A percentile compares a stretch with the other conserved stretches of the same genome.
Evolutionary conservation across 2,888 invertebrate species (phyloP).

Genomic region (Ophion costatus): DNA sequence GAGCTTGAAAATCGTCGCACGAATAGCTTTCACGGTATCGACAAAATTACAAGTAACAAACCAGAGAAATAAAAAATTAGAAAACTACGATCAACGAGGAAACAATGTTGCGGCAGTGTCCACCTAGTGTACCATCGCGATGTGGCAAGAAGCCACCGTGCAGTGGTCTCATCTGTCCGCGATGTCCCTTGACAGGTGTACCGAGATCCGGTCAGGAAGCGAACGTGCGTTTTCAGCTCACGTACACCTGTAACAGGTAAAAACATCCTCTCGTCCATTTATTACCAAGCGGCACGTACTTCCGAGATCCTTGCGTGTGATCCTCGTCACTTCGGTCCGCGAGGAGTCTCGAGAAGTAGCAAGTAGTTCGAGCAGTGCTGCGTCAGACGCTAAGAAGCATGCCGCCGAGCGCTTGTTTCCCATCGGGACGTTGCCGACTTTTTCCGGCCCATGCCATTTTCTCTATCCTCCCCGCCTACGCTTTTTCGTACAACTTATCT

Average conservation of each 20-base stretch:
- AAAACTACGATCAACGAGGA: not conserved
- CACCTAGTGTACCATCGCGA: conserved; percentile 68
- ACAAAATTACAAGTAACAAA: not conserved
- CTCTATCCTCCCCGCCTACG: not conserved
- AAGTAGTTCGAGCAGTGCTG: not conserved
- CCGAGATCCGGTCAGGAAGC: conserved; percentile 62
- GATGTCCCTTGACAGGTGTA: conserved; percentile 66
- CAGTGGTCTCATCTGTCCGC: conserved; percentile 64
- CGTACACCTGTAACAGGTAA: conserved; percentile 74
- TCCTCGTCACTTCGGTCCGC: not conserved
- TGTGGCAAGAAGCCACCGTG: conserved; percentile 65
- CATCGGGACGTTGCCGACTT: conserved; percentile 27
- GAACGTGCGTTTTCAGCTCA: conserved; percentile 71
- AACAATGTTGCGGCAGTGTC: conserved; percentile 62
- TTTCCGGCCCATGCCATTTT: conserved; percentile 23
- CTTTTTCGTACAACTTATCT: not conserved
- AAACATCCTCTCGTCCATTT: conserved; percentile 27
- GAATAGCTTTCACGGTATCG: not conserved
- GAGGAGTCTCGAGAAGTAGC: not conserved
- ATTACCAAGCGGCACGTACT: conserved; percentile 38
- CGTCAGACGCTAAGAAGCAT: not conserved
- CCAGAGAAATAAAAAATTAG: not conserved
- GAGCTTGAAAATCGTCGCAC: not conserved
- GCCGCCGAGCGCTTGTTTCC: conserved; percentile 6
- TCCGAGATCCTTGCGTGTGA: conserved; percentile 17